Evolutionary conservation across 1,140 invertebrate species (phyloP).

Genomic region (Lethrus apterus): DNA sequence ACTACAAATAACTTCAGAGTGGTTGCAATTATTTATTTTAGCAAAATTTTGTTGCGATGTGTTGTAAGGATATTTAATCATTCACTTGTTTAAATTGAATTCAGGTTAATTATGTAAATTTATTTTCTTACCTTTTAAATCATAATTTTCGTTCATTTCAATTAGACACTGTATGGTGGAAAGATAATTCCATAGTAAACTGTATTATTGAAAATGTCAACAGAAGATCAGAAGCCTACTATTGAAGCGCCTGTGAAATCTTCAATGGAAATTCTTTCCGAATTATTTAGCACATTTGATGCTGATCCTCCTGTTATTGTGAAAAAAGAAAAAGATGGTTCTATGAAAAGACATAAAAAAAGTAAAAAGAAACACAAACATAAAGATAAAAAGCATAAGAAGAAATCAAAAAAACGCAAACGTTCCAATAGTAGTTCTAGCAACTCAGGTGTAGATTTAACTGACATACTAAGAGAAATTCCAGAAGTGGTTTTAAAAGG

Average conservation of each 20-base stretch:
- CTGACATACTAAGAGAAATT: constrained; percentile 31
- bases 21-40: no score
- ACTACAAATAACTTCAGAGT: no score
- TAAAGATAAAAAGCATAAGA: constrained; percentile 43
- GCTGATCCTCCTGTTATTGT: constrained; percentile 51
- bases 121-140: neutral
- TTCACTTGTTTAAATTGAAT: neutral
- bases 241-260: constrained; percentile 33
- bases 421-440: constrained; percentile 27
- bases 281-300: constrained; percentile 68
- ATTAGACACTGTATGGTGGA: neutral
- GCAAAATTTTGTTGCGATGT: no score
- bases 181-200: neutral
- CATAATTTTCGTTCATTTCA: neutral
- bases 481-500: no score
- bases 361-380: constrained; percentile 50
- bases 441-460: constrained; percentile 32
- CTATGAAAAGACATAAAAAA: constrained; percentile 50
- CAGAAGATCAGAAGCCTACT: constrained; percentile 18
- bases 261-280: constrained; percentile 70
- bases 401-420: constrained; percentile 37
- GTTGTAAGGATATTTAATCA: neutral
- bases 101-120: neutral
- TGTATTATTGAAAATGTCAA: constrained; percentile 12
- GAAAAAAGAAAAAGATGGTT: constrained; percentile 49